Evolutionary conservation across 2,888 invertebrate species (phyloP).

Genomic region (Hoplodrina ambigua): DNA sequence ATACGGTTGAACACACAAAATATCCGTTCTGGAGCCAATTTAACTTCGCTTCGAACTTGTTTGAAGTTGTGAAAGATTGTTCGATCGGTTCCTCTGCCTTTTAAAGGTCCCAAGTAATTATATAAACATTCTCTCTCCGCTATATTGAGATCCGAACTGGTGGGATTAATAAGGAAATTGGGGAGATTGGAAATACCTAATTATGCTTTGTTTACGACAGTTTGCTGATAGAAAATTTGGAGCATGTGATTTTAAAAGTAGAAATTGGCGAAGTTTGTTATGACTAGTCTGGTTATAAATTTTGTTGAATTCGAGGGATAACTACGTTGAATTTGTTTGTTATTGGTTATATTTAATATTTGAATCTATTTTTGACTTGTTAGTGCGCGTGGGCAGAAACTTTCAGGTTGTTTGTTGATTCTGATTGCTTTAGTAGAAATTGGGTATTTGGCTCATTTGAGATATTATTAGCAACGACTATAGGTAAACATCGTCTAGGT

Average conservation of each 20-base stretch:
- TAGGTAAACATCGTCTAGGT: no score
- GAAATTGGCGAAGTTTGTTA: constrained; percentile 45
- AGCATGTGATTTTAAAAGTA: constrained; percentile 46
- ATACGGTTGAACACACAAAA: constrained; percentile 70
- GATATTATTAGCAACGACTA: not conserved
- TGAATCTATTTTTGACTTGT: constrained; percentile 44
- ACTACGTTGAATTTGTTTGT: constrained; percentile 6
- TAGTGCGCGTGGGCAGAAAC: constrained; percentile 2
- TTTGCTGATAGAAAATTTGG: constrained; percentile 37
- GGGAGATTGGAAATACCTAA: constrained; percentile 40
- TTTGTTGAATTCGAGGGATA: constrained; percentile 14
- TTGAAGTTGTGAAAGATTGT: constrained; percentile 71
- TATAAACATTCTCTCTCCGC: constrained; percentile 66
- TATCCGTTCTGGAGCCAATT: constrained; percentile 76
- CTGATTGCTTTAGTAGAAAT: constrained; percentile 26
- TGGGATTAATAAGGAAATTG: constrained; percentile 64
- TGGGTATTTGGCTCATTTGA: constrained; percentile 15
- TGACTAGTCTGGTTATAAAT: constrained; percentile 18
- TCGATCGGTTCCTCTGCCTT: constrained; percentile 70
- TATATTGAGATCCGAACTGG: constrained; percentile 58
- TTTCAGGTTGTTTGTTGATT: constrained; percentile 30
- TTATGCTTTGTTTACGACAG: constrained; percentile 58
- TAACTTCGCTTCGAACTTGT: constrained; percentile 75
- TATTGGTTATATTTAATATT: constrained; percentile 34
- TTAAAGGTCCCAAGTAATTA: constrained; percentile 74